A percentile compares a stretch with the other conserved stretches of the same genome.
phyloP scores from a whole-genome alignment of 2,113 vertebrate genomes.

The Anthoscopus minutus region DNA sequence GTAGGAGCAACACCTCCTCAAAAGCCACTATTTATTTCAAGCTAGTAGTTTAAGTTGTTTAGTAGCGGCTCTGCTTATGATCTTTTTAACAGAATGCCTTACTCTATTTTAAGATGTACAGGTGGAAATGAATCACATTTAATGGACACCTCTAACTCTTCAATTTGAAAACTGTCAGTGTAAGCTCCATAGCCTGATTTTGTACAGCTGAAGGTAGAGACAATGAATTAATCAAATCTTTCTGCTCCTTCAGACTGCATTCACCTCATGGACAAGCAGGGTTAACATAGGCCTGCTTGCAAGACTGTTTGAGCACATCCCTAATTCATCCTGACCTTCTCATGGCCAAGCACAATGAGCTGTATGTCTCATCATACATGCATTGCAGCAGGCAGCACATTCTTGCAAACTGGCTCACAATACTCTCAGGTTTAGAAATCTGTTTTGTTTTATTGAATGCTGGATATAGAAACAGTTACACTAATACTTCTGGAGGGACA shows the following conservation, averaged over 20 bases:
- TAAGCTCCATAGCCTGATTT: neutral
- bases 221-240: neutral
- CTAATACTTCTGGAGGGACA: neutral
- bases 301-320: neutral
- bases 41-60: neutral
- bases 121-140: neutral
- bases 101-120: neutral
- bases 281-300: neutral
- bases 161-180: neutral
- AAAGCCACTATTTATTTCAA: neutral
- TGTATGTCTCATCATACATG: neutral
- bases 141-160: neutral
- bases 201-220: neutral
- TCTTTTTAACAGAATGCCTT: neutral
- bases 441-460: neutral
- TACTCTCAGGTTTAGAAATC: neutral
- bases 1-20: neutral
- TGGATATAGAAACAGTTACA: neutral
- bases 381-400: neutral
- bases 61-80: neutral
- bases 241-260: neutral
- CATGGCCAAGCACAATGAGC: neutral
- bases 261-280: neutral
- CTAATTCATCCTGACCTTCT: neutral
- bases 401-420: neutral